Conservation (phyloP, 2,797 vertebrate species). For the Rousettus madagascariensis region DNA sequence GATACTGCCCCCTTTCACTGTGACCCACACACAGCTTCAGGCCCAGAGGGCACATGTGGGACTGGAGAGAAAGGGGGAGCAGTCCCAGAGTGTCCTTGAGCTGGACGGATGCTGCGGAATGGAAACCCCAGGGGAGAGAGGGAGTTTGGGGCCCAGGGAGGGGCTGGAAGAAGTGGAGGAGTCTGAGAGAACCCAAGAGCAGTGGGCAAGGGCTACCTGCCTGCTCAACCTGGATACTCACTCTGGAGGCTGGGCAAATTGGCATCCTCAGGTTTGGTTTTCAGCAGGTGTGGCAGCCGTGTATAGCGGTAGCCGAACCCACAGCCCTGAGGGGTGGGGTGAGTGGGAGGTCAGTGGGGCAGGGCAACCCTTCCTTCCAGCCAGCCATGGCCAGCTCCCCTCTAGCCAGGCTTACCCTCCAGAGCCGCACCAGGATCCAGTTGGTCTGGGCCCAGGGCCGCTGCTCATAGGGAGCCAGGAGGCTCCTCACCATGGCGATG, state of each 20-base stretch:
- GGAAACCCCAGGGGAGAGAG: background rate
- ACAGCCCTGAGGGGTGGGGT: slow-evolving; percentile 88
- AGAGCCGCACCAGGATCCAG: slow-evolving; percentile 98
- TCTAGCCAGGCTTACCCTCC: slow-evolving; percentile 88
- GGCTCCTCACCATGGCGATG: slow-evolving; percentile 96
- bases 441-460: slow-evolving; percentile 99
- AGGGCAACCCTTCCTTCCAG: background rate
- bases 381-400: background rate
- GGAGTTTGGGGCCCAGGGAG: background rate
- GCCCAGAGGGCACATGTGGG: background rate
- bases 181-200: background rate
- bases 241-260: slow-evolving; percentile 98
- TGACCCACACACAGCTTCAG: background rate
- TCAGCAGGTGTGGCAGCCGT: slow-evolving; percentile 95
- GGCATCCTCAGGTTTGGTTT: slow-evolving; percentile 97
- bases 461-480: slow-evolving; percentile 97
- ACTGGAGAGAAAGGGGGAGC: background rate
- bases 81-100: background rate
- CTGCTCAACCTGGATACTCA: slow-evolving; percentile 82
- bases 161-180: background rate
- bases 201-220: background rate
- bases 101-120: background rate
- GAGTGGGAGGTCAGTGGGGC: background rate
- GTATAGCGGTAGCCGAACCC: slow-evolving; percentile 99
- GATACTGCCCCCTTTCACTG: background rate